phyloP scores from a whole-genome alignment of 1,140 invertebrate species.

The Centruroides vittatus region DNA sequence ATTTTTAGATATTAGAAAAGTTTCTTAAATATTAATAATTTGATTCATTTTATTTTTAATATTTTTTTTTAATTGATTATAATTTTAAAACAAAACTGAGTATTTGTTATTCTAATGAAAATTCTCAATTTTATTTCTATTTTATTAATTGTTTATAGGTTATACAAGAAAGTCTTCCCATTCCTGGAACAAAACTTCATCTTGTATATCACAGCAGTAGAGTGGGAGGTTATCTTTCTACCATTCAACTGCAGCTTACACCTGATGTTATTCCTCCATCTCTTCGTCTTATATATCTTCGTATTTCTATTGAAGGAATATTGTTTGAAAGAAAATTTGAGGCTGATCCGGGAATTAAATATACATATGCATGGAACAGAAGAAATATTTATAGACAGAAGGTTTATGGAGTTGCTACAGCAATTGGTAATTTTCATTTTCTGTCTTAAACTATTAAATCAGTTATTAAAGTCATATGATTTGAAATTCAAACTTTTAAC shows the following conservation, averaged over 20 bases:
- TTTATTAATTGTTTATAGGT: conserved; percentile 44
- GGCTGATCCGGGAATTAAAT: conserved; percentile 35
- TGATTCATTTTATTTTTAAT: too few relatives aligned
- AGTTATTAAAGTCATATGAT: background rate
- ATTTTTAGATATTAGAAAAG: too few relatives aligned
- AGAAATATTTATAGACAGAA: conserved; percentile 37
- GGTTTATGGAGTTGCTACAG: conserved; percentile 72
- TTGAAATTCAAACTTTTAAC: too few relatives aligned
- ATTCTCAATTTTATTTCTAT: background rate
- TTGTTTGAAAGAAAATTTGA: conserved; percentile 33
- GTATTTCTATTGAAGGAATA: conserved; percentile 34
- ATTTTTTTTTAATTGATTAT: background rate
- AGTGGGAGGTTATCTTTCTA: conserved; percentile 33
- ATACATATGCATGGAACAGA: conserved; percentile 37
- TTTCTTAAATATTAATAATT: too few relatives aligned
- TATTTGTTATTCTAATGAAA: background rate
- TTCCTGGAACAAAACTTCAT: conserved; percentile 56
- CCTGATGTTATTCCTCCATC: conserved; percentile 27
- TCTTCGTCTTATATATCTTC: conserved; percentile 25
- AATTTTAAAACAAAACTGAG: background rate
- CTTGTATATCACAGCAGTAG: conserved; percentile 34
- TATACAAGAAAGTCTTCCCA: conserved; percentile 81
- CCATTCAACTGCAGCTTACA: conserved; percentile 35
- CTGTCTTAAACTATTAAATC: background rate
- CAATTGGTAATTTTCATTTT: conserved; percentile 25